Evolutionary conservation across 2,888 invertebrate species (phyloP), one percentile per base, ranked within the genome.

Genomic region (Athalia circularis): DNA sequence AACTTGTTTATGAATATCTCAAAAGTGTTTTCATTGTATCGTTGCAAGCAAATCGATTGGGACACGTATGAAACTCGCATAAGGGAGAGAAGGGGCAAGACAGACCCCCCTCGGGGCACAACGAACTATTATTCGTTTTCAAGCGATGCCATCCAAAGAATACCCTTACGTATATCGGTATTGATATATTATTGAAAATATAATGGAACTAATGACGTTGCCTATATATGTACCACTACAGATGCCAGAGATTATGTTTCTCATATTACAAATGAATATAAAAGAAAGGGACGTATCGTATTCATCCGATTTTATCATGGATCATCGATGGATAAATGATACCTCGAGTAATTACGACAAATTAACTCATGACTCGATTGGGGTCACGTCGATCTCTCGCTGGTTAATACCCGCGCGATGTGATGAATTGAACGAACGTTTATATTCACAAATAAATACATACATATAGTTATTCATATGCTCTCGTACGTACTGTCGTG

Each of bases 301-400:
- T 70, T 68, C 43, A 54, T 68, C 45, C 59, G 59, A 72, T 72
- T 11, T 45, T 72, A 72, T 72, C 72, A 59, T 11, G n/a, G 59
- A 72, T 72, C 59, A 13, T 3, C 72, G 57, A 72, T 72, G 57
- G 72, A 59, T 59, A 47, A 59, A 59, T 59, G 72, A 72, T 72
- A 59, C 72, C 45, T 57, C 72, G 72, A 59, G 52, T 72, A 72
- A 72, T 72, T 72, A 72, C 72, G 72, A 57, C 72, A 72, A 72
- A 72, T 72, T 72, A 57, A 72, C 72, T 72, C 72, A 47, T 45
- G 72, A 72, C 72, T 72, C 72, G n/a, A 72, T 72, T 72, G 57
- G 47, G 72, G 72, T 72, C 72, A 59, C 59, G 72, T 72, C 72
- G 59, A 57, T 72, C 72, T 72, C 59, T 6, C 72, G 72, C 13